Base-by-base conservation (phyloP, 2,797 vertebrate genomes). In the Hoplostethus atlanticus region DNA sequence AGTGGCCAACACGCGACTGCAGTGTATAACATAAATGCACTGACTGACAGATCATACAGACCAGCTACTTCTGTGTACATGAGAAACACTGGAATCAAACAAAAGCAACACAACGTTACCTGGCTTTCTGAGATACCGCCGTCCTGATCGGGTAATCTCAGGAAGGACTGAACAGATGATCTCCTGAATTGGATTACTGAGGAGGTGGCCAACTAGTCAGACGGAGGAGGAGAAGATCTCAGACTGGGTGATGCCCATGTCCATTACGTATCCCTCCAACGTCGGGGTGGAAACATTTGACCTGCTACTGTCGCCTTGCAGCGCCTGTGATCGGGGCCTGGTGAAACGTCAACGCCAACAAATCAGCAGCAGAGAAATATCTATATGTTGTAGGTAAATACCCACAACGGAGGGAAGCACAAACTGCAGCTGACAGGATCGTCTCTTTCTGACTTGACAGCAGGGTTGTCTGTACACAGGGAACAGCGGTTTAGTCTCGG, bases 151-250 rank as follows among this genome's bases (percentile, higher is more conserved):
- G 84, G 84, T 76, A 80, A 84, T 81, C 87, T 80, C 82, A 42
- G 80, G 63, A 30, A 77, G 53, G 73, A 65, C 31, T 76, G 87
- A 76, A 72, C 79, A 86, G 88, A 84, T 88, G 91, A 93, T 90
- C 88, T 91, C 83, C 87, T 83, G 81, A 86, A 91, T 87, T 84
- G 84, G 92, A 92, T 92, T 89, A 91, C 68, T 65, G 81, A 77
- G 42, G 68, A 77, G 30, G 62, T 59, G 68, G 71, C 81, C 82
- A 77, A 58, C 31, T 84, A 68, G 83, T 85, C 85, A 85, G 83
- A 61, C 76, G 52, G 62, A 16, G 58, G 58, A 64, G 63, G 71
- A 69, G 65, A 77, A 46, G 34, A 52, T 73, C 73, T 84, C 69
- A 72, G 81, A 70, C 40, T 71, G 77, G 79, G 52, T 82, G 88